Evolutionary conservation across 2,888 invertebrate species (phyloP).

Genomic region (Pyrrhosoma nymphula): DNA sequence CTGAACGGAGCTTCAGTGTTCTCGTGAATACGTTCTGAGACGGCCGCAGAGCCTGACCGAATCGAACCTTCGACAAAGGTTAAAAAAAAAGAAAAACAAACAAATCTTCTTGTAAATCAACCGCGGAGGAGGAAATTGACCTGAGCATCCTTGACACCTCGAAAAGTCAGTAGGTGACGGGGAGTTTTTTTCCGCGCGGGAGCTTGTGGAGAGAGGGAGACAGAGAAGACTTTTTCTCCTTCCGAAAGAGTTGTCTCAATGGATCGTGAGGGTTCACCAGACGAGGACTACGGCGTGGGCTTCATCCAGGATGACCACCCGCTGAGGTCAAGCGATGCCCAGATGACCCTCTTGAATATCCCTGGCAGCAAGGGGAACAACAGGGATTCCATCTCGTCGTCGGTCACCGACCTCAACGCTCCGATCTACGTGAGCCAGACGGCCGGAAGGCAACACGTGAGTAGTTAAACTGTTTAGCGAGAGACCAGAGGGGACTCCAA

Average conservation of each 20-base stretch:
- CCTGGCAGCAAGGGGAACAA: conserved; percentile 75
- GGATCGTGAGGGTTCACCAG: conserved; percentile 69
- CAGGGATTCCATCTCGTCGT: conserved; percentile 79
- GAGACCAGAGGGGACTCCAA: neutral
- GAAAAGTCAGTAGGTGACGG: neutral
- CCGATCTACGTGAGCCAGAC: conserved; percentile 79
- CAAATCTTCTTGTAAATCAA: neutral
- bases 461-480: neutral
- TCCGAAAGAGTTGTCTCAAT: neutral
- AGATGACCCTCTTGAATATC: conserved; percentile 76
- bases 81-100: neutral
- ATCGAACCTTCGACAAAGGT: neutral
- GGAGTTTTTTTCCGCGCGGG: neutral
- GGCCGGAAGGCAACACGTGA: conserved; percentile 56
- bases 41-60: neutral
- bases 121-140: neutral
- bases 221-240: too few relatives aligned
- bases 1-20: neutral
- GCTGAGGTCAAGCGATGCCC: conserved; percentile 75
- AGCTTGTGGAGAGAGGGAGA: neutral
- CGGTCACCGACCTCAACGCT: conserved; percentile 80
- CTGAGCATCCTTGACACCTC: neutral
- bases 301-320: conserved; percentile 81
- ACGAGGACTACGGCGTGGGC: conserved; percentile 77
- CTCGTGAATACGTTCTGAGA: neutral